Percentiles rank a stretch among this genome's conserved stretches.
Evolutionary conservation across 1,140 invertebrate species (phyloP).

Genomic region (Antheraea pernyi): DNA sequence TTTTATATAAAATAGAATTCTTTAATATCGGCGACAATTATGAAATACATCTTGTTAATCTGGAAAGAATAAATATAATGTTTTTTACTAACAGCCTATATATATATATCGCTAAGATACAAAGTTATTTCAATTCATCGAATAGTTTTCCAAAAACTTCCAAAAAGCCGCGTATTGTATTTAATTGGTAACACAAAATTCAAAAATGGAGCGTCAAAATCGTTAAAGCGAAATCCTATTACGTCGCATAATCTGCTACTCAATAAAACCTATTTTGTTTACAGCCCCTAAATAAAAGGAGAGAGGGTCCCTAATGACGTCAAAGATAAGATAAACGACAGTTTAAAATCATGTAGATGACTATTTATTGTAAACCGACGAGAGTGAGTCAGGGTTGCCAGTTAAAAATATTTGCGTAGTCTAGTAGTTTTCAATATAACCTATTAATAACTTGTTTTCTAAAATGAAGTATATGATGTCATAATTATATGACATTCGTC

Average conservation of each 20-base stretch:
- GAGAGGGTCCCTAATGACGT: slow-evolving; percentile 32
- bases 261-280: slow-evolving; percentile 15
- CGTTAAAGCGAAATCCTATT: slow-evolving; percentile 4
- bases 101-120: too few species aligned
- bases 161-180: not conserved
- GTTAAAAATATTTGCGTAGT: not conserved
- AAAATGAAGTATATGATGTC: too few species aligned
- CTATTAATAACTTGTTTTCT: too few species aligned
- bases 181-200: not conserved
- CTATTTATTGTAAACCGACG: slow-evolving; percentile 3
- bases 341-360: slow-evolving; percentile 56
- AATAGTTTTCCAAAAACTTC: not conserved
- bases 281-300: slow-evolving; percentile 13
- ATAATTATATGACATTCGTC: too few species aligned
- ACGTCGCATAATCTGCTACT: slow-evolving; percentile 11
- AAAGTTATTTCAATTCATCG: not conserved
- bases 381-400: slow-evolving; percentile 8
- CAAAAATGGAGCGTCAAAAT: not conserved
- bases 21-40: too few species aligned
- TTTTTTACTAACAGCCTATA: too few species aligned
- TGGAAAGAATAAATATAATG: too few species aligned
- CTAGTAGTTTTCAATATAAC: not conserved
- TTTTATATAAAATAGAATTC: too few species aligned
- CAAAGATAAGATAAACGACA: slow-evolving; percentile 59
- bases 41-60: too few species aligned